Conservation (phyloP, 2,113 vertebrate species). For the Alaudala cheleensis region DNA sequence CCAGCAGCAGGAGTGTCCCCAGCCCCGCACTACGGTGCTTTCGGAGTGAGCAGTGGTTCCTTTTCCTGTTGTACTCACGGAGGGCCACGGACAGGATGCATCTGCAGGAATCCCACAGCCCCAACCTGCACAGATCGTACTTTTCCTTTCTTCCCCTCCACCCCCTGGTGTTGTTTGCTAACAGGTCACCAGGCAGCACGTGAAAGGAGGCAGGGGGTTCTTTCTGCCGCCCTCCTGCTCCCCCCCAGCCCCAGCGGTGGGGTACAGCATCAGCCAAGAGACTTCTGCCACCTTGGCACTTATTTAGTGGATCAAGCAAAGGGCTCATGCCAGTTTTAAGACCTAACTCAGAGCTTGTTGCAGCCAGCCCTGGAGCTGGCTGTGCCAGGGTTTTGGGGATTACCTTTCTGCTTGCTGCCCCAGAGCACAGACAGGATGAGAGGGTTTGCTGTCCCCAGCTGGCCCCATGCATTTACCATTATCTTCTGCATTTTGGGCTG, state of each 20-base stretch:
- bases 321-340: background rate
- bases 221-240: background rate
- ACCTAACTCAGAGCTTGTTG: accelerated
- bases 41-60: constrained; percentile 49
- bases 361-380: background rate
- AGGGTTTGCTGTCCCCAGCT: background rate
- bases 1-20: constrained; percentile 13
- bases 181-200: background rate
- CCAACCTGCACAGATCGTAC: constrained; percentile 60
- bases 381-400: background rate
- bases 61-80: constrained; percentile 72
- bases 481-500: background rate
- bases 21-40: background rate
- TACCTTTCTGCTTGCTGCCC: background rate
- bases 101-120: constrained; percentile 74
- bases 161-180: background rate
- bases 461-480: accelerated
- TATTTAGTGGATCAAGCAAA: background rate
- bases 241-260: accelerated
- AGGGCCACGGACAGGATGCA: constrained; percentile 70
- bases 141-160: constrained; percentile 55
- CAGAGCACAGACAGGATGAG: background rate
- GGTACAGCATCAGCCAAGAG: background rate
- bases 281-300: background rate
- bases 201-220: background rate